These are phyloP conservation scores for Zygothrica quintamaculata DNA, from an alignment of 2,888 invertebrate genomes.

Conservation along the genomic window DNA sequence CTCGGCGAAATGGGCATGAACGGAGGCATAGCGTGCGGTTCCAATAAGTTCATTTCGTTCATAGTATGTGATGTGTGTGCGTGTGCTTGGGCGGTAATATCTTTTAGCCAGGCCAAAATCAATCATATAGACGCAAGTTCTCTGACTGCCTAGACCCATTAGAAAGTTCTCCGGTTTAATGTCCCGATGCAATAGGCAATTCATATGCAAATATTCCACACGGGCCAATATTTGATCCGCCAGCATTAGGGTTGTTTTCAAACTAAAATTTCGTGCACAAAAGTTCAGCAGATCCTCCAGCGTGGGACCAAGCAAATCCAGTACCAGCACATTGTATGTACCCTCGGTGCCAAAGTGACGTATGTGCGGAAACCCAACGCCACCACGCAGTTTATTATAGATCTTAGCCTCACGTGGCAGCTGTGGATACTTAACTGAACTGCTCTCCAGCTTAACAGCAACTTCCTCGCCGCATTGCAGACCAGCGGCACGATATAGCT, in stretches of 20 bases:
- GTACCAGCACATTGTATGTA: constrained; percentile 57
- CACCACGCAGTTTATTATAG: constrained; percentile 50
- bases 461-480: constrained; percentile 47
- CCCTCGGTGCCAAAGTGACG: constrained; percentile 60
- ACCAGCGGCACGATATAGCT: constrained; percentile 50
- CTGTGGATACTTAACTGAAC: constrained; percentile 31
- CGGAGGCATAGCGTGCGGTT: constrained; percentile 67
- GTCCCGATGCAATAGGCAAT: constrained; percentile 61
- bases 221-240: constrained; percentile 62
- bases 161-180: constrained; percentile 72
- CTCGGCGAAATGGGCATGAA: constrained; percentile 63
- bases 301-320: constrained; percentile 63
- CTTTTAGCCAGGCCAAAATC: constrained; percentile 68
- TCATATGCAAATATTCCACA: constrained; percentile 58
- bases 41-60: constrained; percentile 58
- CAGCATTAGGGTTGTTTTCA: constrained; percentile 67
- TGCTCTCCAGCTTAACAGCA: constrained; percentile 56
- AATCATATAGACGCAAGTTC: constrained; percentile 53
- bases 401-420: constrained; percentile 61
- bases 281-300: constrained; percentile 65
- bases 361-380: constrained; percentile 53
- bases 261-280: constrained; percentile 54
- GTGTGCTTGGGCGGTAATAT: constrained; percentile 45
- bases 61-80: constrained; percentile 51
- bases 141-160: constrained; percentile 56